A percentile compares a stretch with the other conserved stretches of the same genome.
phyloP scores from a whole-genome alignment of 2,113 vertebrate species.

The Gorilla gorilla region DNA sequence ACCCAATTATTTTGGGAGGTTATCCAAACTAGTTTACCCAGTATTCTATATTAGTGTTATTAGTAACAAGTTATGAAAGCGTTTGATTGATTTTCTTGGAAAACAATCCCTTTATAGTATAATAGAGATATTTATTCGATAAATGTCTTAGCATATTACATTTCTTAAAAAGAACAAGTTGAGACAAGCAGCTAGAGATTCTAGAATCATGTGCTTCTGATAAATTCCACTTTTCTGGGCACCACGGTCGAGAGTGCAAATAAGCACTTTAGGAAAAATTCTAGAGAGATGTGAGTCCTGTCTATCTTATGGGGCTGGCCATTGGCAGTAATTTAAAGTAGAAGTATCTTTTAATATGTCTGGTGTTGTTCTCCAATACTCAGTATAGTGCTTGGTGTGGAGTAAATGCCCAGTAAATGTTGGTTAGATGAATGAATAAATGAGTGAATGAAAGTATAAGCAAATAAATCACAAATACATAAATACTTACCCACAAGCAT shows the following conservation, averaged over 20 bases:
- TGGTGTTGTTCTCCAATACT: not conserved
- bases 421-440: not conserved
- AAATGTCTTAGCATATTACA: conserved; percentile 9
- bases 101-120: conserved; percentile 51
- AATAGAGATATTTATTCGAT: not conserved
- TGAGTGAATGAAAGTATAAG: not conserved
- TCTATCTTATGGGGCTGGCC: not conserved
- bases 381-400: not conserved
- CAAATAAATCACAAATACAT: not conserved
- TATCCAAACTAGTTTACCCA: conserved; percentile 62
- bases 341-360: not conserved
- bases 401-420: not conserved
- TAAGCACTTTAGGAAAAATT: not conserved
- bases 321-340: conserved; percentile 18
- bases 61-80: conserved; percentile 63
- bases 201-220: conserved; percentile 12
- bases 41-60: conserved; percentile 34
- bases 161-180: not conserved
- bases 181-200: not conserved
- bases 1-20: conserved; percentile 65
- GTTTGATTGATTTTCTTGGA: conserved; percentile 61
- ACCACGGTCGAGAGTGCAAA: not conserved
- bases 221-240: not conserved
- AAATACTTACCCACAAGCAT: not conserved
- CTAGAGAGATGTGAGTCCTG: not conserved